A percentile compares a stretch with the other conserved stretches of the same genome.
phyloP scores from a whole-genome alignment of 2,113 vertebrate genomes.

The Rhea americana region DNA sequence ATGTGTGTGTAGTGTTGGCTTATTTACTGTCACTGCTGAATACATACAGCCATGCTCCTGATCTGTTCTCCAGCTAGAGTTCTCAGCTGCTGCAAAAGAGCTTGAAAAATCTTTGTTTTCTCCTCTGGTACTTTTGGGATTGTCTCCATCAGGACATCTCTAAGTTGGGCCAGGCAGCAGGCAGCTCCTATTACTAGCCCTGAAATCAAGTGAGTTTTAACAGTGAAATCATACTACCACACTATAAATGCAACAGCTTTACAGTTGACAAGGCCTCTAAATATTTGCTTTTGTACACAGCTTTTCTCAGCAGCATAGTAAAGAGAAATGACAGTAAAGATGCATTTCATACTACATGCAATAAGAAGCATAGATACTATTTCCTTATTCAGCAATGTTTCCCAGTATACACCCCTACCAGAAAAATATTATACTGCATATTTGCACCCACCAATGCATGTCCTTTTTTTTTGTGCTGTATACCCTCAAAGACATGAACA shows the following conservation, averaged over 20 bases:
- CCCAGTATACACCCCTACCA: background rate
- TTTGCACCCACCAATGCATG: background rate
- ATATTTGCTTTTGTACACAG: background rate
- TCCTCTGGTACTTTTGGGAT: slow-evolving; percentile 68
- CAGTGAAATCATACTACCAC: background rate
- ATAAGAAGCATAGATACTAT: background rate
- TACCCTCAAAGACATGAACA: background rate
- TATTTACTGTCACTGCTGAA: background rate
- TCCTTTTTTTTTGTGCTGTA: background rate
- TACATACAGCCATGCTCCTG: slow-evolving; percentile 81
- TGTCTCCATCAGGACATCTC: slow-evolving; percentile 64
- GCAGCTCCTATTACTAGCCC: slow-evolving; percentile 84
- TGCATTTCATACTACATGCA: background rate
- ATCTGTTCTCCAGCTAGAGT: slow-evolving; percentile 84
- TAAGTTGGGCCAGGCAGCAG: slow-evolving; percentile 77
- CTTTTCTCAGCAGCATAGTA: background rate
- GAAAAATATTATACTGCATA: background rate
- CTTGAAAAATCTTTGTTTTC: slow-evolving; percentile 76
- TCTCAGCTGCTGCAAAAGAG: slow-evolving; percentile 80
- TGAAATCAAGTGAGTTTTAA: slow-evolving; percentile 51
- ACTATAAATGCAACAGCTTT: background rate
- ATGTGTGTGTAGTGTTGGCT: background rate
- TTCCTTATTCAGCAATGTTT: background rate
- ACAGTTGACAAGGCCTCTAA: background rate
- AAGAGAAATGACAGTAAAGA: background rate